Base-by-base conservation (phyloP, 1,140 invertebrate species). In the Drosophila pachea region DNA sequence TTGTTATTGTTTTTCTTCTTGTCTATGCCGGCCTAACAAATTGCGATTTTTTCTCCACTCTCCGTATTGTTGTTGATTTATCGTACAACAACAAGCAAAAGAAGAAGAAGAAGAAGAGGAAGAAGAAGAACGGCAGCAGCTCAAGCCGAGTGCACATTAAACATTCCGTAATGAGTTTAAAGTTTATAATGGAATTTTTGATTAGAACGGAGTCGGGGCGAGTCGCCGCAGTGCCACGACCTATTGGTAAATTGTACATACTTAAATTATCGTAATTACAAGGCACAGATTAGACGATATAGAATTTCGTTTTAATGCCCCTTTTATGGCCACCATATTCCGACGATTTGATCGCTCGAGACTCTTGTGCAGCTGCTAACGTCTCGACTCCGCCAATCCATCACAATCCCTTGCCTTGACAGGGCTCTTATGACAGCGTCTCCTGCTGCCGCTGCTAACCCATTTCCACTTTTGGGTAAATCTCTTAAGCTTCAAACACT, bases 131-230 rank as follows among this genome's bases (percentile, higher is more conserved):
- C 6, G 62, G 42, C n/a, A 38, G 9, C 49, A 45, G 50, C 38
- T 35, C 68, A 62, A 62, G 78, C 78, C 62, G 79, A 79, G 81
- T 73, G 66, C 68, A 68, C 81, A 84, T 86, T 86, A 84, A 84
- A 84, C 81, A 84, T 84, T 84, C 76, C 74, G 81, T 86, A 84
- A 84, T 84, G 79, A 84, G 79, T 84, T 84, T 84, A 84, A 86
- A 84, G 81, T 84, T 86, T 79, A 71, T 86, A 84, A 84, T 84
- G 69, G 79, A 84, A 84, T 84, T 76, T 84, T 84, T 84, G 81
- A 84, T 84, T 79, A 79, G 54, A 63, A 65, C 63, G 48, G 12
- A 14, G 45, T 4, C 9, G 2, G 14, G 29, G 7, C 8, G 9
- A 36, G 36, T n/a, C 5, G 4, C 7, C 12, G 40, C 2, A 14